Evolutionary conservation across 2,888 invertebrate genomes (phyloP).

Genomic region (Nephrotoma appendiculata): DNA sequence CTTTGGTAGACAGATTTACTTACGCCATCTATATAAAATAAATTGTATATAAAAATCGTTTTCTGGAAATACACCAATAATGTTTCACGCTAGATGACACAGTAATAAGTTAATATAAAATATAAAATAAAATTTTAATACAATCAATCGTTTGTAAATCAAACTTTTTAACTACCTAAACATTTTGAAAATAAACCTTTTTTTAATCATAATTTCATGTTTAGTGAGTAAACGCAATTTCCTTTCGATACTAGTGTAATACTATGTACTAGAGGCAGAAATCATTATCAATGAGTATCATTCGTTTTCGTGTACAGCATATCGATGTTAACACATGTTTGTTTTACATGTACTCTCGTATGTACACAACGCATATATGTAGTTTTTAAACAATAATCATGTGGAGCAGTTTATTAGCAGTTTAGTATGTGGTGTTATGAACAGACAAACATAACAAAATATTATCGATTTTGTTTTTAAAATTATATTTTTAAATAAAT

Average conservation of each 20-base stretch:
- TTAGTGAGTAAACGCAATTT: neutral
- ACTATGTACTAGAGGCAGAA: neutral
- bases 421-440: neutral
- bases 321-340: neutral
- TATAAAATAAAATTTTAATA: neutral
- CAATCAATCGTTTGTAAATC: neutral
- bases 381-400: neutral
- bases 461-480: neutral
- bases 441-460: neutral
- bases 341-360: neutral
- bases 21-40: no score
- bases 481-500: neutral
- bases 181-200: neutral
- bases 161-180: neutral
- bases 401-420: neutral
- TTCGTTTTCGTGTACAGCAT: neutral
- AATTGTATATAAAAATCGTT: no score
- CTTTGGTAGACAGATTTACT: no score
- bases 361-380: neutral
- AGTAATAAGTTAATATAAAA: neutral
- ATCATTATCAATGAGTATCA: neutral
- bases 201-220: neutral
- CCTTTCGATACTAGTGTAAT: neutral
- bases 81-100: neutral
- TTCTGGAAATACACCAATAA: neutral